These are phyloP conservation scores for Atta cephalotes DNA, from an alignment of 1,140 invertebrate genomes.

Conservation along the genomic window DNA sequence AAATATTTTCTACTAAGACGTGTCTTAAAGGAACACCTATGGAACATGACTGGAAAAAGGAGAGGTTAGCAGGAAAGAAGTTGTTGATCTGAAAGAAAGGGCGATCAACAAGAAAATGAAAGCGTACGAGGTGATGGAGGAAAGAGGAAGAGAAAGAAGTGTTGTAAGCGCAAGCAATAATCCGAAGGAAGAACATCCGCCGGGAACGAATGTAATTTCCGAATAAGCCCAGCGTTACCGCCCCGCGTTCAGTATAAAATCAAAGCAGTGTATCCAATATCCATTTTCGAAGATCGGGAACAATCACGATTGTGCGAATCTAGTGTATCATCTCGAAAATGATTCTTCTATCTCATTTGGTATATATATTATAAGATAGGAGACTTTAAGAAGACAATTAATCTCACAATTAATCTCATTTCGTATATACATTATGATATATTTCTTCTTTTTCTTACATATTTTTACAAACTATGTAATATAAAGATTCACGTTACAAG, in stretches of 20 bases:
- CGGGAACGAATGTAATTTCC: conserved; percentile 67
- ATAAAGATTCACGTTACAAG: not conserved
- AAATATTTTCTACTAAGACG: conserved; percentile 47
- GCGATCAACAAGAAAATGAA: conserved; percentile 52
- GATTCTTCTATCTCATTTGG: conserved; percentile 11
- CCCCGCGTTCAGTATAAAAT: conserved; percentile 58
- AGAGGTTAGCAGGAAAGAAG: conserved; percentile 11
- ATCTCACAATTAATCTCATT: not conserved
- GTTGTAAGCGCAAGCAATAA: conserved; percentile 29
- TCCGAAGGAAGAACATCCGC: conserved; percentile 50
- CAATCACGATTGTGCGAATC: conserved; percentile 30
- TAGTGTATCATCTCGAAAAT: conserved; percentile 27
- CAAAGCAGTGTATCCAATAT: conserved; percentile 60
- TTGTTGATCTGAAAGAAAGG: conserved; percentile 37
- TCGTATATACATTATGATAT: not conserved
- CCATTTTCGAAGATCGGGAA: conserved; percentile 26
- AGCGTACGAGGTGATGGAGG: conserved; percentile 5
- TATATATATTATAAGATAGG: not conserved
- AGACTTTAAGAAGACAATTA: not conserved
- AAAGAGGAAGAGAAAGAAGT: not conserved
- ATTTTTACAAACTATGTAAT: too few relatives aligned
- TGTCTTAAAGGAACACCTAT: conserved; percentile 48
- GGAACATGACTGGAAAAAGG: conserved; percentile 53
- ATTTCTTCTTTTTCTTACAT: not conserved
- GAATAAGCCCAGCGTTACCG: conserved; percentile 55